Evolutionary conservation across 2,888 invertebrate genomes (phyloP), one percentile per base, ranked within the genome.

Genomic region (Dasysyrphus tricinctus): DNA sequence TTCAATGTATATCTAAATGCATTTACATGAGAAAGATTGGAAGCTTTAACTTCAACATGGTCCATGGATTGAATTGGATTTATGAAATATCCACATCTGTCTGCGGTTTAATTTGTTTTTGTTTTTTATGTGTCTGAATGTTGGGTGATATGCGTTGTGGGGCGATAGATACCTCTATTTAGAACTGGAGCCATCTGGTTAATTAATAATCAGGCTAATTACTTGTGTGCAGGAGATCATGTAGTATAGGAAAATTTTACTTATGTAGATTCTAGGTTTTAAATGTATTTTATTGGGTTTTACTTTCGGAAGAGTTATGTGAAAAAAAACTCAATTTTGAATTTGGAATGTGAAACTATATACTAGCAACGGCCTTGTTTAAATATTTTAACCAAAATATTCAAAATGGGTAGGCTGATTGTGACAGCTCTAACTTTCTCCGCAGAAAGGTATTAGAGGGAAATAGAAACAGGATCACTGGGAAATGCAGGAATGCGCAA

Each of bases 191-290:
- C 85, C 85, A 85, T 85, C 85, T 81, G 85, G 74, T 77, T 85
- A 81, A 81, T 85, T 85, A 81, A 79, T 85, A 85, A 85, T 85
- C 81, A 81, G 85, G 77, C 85, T 85, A 85, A 85, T 85, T 81
- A 85, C 85, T 78, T 81, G 73, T 37, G 56, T 80, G 80, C 47
- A 57, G 67, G 73, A 80, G 84, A 80, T 85, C 73, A 80, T 73
- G 77, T 44, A 29, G 42, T 76, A 73, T 32, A 76, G 2, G 73
- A 73, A 72, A 80, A 2, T 9, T 16, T 37, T 67, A 63, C 9
- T 2, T n/a, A 14, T 5, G 42, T 61, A 24, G 29, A 8, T 44
- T 44, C n/a, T 24, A 54, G 39, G 79, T 29, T 7, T 32, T 32
- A n/a, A 32, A 56, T 32, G 32, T 32, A 12, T 37, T 16, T 59